Base-by-base conservation (phyloP, 2,797 vertebrate species). In the Mormyrops attenuatus region DNA sequence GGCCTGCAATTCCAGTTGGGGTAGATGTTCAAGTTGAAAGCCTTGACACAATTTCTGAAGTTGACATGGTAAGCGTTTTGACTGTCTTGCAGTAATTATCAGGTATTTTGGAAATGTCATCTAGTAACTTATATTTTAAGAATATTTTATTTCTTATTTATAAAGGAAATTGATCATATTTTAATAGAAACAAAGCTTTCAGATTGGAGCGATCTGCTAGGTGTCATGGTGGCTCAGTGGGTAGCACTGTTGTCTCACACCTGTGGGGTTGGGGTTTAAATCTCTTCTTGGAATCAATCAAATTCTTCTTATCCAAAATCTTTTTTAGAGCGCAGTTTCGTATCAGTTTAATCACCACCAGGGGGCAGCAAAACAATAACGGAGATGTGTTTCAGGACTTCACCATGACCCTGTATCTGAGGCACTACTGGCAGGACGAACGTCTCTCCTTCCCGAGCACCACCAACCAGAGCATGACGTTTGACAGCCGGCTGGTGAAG, bases 401-500 rank as follows among this genome's bases (percentile, higher is more conserved):
- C 47, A 99, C 98, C 22, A 99, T 99, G 98, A 99, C 98, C 0
- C 95, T 99, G 57, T 99, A 99, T 88, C 94, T 99, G 92, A 95
- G 98, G 90, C 98, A 99, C 93, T 99, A 99, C 94, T 99, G 98
- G 98, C 99, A 99, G 92, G 98, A 99, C 0, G 98, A 99, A 94
- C 95, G 98, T 7, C 92, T 99, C 91, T 96, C 98, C 0, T 99
- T 99, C 91, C 98, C 97, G 0, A 99, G 98, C 95, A 97, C 95
- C 92, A 99, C 97, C 94, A 99, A 99, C 94, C 97, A 98, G 92
- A 99, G 98, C 94, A 99, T 99, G 98, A 99, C 98, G 1, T 99
- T 99, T 3, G 98, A 99, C 8, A 98, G 98, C 88, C 96, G 98
- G 30, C 95, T 99, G 91, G 98, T 98, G 90, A 99, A 99, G 95